Evolutionary conservation across 2,888 invertebrate species (phyloP), one percentile per base, ranked within the genome.

Genomic region (Timema cristinae): DNA sequence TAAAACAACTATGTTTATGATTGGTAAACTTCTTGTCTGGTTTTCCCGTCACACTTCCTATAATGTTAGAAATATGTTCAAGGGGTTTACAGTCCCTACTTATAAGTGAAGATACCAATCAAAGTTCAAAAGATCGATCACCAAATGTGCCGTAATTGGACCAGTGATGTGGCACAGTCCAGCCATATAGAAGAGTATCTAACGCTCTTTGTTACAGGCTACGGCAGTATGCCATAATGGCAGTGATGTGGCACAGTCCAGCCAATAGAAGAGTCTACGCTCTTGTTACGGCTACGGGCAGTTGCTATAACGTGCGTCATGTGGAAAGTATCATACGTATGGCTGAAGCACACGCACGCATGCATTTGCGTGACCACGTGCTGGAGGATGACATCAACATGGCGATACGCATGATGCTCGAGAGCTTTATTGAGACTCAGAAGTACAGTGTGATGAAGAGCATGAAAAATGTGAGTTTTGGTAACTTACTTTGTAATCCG

Each of bases 171-270:
- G n/a, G n/a, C n/a, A n/a, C n/a, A n/a, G n/a, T 9, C 47, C 56
- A 9, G 9, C 13, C 13, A 48, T 13, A 48, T 32, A 8, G 54
- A 7, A 59, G 15, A 0, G 32, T 9, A 13, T 76, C 67, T 72
- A 2, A 32, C 32, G 4, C 32, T 4, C 2, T 32, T 32, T 32
- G 32, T 32, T 78, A 68, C 78, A 90, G 96, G 84, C 92, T 0
- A 99, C 98, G 98, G 98, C 77, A 97, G 97, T 80, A 87, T 99
- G 73, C 98, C n/a, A n/a, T n/a, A n/a, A n/a, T n/a, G n/a, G n/a
- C n/a, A n/a, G n/a, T n/a, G n/a, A n/a, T n/a, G n/a, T n/a, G n/a
- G n/a, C n/a, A n/a, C n/a, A n/a, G n/a, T n/a, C n/a, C n/a, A n/a
- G n/a, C n/a, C n/a, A n/a, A n/a, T n/a, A n/a, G n/a, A n/a, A n/a